Evolutionary conservation across 2,113 vertebrate genomes (phyloP), one percentile per base, ranked within the genome.

Genomic region (Semicossyphus pulcher): DNA sequence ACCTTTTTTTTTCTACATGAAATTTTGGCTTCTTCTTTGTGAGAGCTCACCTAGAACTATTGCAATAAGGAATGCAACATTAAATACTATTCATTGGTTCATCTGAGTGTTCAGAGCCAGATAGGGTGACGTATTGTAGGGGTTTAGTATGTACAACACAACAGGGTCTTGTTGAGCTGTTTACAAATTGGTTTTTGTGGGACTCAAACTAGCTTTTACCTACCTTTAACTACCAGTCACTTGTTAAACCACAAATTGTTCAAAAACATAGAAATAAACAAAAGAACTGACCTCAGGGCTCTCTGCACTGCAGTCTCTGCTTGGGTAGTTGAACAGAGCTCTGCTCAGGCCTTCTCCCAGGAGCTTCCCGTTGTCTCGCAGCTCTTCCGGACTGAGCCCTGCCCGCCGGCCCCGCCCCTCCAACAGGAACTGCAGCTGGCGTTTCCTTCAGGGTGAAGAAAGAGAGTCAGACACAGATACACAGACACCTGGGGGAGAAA

Each of bases 381-480:
- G 90, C 81, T 98, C 97, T 69, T 98, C 97, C 1, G 73, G 94
- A 70, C 92, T 92, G 58, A 69, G 47, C 2, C 94, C 95, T 25
- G 93, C 80, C 51, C 96, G 95, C 79, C 95, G 96, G 8, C 95
- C 95, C 45, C 96, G 96, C 18, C 93, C 94, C 34, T 99, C 97
- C 83, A 97, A 84, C 39, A 97, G 87, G 85, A 95, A 97, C 49
- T 94, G 94, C 66, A 96, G 94, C 83, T 97, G 96, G 18, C 97
- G 96, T 88, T 95, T 98, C 85, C 97, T 99, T 53, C n/a, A 69
- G 64, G 86, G 73, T 69, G 52, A 85, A 49, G 26, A 84, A 20
- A 78, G 26, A 62, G 34, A 44, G 56, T 62, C 8, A 71, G 47
- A 68, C 11, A 67, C 31, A 37, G 6, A 29, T 21, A 73, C 48